Evolutionary conservation across 2,888 invertebrate genomes (phyloP), one percentile per base, ranked within the genome.

Genomic region (Patella pellucida): DNA sequence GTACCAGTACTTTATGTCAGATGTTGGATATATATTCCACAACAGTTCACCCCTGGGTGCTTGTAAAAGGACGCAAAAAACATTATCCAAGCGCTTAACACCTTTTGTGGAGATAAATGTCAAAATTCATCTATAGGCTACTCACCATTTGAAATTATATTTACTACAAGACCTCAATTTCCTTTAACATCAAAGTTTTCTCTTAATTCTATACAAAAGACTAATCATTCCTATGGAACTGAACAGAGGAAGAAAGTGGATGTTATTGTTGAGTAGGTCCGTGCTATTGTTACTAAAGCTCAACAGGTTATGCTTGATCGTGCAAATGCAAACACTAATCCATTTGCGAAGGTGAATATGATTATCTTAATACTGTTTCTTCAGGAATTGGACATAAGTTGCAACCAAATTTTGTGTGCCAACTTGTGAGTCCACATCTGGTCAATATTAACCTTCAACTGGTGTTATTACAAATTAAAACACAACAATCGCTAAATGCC

Each of bases 61-160:
- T 16, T 78, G 74, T 69, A 73, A 79, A 68, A 72, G 76, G 4
- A 72, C 75, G n/a, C 79, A 79, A 23, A 15, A 71, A 11, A 76
- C 73, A 56, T n/a, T 76, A 23, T 74, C 78, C 5, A 78, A 76
- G 54, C 71, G 73, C 7, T 51, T 79, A 5, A 78, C 78, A 3
- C 76, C 75, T 14, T 80, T 75, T 41, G 52, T 80, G 68, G 9
- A 75, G 50, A 31, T 19, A 16, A 68, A 68, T 15, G 54, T 56
- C 5, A 51, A 52, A 71, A 72, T 50, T 52, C 68, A 12, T 71
- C 67, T 16, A 56, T 52, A 27, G 67, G 62, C 2, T 76, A 73
- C 62, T 76, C 76, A 5, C 78, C 78, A 5, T 74, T 71, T 73
- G 78, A 73, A 27, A 27, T 27, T 27, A 27, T 27, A 2, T 27